Conservation (phyloP, 2,888 invertebrate genomes). For the Toxonevra muliebris region DNA sequence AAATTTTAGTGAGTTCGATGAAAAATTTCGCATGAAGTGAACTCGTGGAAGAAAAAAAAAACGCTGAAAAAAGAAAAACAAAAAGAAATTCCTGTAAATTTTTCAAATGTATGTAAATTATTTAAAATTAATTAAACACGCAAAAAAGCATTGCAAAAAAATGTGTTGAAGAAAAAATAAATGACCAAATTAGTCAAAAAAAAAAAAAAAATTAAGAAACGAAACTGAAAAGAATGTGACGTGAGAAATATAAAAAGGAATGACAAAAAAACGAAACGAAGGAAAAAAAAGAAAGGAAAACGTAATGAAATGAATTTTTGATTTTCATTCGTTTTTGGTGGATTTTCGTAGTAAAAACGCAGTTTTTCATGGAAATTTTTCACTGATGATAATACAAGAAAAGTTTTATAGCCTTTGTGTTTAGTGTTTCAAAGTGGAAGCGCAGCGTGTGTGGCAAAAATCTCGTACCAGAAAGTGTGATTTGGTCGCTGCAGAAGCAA, state of each 20-base stretch:
- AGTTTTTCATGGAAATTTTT: constrained; percentile 25
- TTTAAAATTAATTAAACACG: too few species aligned
- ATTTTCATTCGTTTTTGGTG: too few species aligned
- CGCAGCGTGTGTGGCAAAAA: too few species aligned
- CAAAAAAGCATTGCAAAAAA: constrained; percentile 17
- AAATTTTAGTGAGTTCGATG: constrained; percentile 10
- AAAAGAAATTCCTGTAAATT: constrained; percentile 14
- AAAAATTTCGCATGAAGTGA: too few species aligned
- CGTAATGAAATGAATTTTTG: constrained; percentile 17
- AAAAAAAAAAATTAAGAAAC: constrained; percentile 14
- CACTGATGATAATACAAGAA: not conserved
- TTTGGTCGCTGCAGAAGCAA: too few species aligned
- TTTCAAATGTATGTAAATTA: not conserved
- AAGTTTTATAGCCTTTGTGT: too few species aligned
- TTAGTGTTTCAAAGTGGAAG: not conserved
- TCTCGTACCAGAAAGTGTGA: too few species aligned
- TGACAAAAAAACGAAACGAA: not conserved
- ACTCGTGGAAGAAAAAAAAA: constrained; percentile 18
- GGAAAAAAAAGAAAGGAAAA: not conserved
- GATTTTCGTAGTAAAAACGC: constrained; percentile 25
- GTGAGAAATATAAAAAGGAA: constrained; percentile 3
- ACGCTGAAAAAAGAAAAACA: constrained; percentile 31
- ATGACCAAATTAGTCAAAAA: constrained; percentile 15
- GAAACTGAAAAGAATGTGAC: constrained; percentile 17
- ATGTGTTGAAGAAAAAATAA: constrained; percentile 3